Conservation (phyloP, 2,113 vertebrate genomes). For the Corvus moneduloides region DNA sequence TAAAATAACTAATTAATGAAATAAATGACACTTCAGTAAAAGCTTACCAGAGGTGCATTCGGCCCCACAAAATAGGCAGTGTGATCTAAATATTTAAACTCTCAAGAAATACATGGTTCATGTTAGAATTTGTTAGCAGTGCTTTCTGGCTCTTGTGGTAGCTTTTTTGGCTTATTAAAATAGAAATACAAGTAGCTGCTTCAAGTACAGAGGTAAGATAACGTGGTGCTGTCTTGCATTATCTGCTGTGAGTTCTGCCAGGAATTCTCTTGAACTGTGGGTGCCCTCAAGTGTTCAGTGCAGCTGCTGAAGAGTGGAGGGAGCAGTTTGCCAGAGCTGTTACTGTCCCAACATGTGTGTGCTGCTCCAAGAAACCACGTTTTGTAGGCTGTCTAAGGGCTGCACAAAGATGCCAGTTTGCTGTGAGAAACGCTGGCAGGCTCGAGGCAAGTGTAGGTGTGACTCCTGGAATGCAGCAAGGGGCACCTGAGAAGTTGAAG, state of each 20-base stretch:
- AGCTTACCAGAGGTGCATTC: neutral
- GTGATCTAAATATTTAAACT: neutral
- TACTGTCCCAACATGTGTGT: neutral
- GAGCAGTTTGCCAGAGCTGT: neutral
- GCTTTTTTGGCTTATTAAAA: neutral
- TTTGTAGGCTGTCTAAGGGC: neutral
- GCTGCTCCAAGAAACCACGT: neutral
- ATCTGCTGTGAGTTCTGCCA: neutral
- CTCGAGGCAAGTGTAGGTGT: accelerated
- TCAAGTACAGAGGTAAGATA: neutral
- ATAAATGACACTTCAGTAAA: neutral
- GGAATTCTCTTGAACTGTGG: neutral
- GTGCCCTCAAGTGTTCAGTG: neutral
- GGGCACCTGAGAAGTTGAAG: neutral
- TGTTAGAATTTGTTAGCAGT: neutral
- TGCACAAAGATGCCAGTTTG: neutral
- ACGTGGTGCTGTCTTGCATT: neutral
- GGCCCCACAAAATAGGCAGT: neutral
- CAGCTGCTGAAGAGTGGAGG: neutral
- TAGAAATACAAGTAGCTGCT: neutral
- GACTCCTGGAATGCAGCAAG: neutral
- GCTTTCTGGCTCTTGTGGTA: neutral
- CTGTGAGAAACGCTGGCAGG: neutral
- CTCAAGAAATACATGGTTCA: neutral
- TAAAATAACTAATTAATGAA: neutral